phyloP scores from a whole-genome alignment of 1,140 invertebrate genomes.

The Bacillus rossius region DNA sequence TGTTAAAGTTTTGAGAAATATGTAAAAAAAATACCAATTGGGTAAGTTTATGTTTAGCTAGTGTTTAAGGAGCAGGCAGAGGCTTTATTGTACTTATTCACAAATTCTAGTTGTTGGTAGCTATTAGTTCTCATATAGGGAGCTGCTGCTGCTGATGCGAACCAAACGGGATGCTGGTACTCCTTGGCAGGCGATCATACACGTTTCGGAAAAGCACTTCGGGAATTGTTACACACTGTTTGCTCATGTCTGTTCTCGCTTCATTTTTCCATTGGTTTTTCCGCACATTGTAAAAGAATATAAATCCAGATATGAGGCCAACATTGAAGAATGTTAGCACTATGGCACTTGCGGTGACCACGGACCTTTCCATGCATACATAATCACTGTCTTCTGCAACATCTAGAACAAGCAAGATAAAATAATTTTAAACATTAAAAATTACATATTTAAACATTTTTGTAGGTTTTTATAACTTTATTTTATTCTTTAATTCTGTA shows the following conservation, averaged over 20 bases:
- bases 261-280: conserved; percentile 13
- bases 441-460: neutral
- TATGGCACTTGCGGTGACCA: conserved; percentile 2
- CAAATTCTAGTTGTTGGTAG: too few relatives aligned
- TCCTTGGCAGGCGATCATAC: conserved; percentile 14
- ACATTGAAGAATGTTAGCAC: conserved; percentile 9
- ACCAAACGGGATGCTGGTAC: neutral
- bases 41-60: too few relatives aligned
- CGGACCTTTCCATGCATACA: neutral
- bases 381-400: conserved; percentile 4
- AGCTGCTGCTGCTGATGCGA: conserved; percentile 2
- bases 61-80: too few relatives aligned
- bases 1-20: too few relatives aligned
- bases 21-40: too few relatives aligned
- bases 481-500: too few relatives aligned
- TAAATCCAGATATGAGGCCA: conserved; percentile 1
- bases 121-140: neutral
- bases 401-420: neutral
- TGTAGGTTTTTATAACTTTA: too few relatives aligned
- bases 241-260: conserved; percentile 2
- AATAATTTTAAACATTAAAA: neutral
- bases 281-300: conserved; percentile 9
- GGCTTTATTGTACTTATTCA: too few relatives aligned
- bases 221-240: conserved; percentile 4
- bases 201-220: conserved; percentile 21